phyloP scores from a whole-genome alignment of 1,140 invertebrate species.

The Brachionus angularis region DNA sequence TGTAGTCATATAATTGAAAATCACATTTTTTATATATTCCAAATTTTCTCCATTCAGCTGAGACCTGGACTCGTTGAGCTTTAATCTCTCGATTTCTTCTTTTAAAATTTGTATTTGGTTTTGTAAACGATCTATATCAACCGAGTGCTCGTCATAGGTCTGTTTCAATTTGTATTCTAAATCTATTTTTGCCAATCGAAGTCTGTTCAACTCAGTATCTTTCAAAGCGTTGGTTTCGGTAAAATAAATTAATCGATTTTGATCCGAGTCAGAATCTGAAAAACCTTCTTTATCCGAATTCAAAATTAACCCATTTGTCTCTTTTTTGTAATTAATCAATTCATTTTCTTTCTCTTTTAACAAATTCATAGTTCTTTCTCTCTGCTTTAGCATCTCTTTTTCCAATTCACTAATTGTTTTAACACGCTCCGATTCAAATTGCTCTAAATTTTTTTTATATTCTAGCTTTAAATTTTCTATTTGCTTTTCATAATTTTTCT shows the following conservation, averaged over 20 bases:
- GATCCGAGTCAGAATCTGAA: constrained; percentile 8
- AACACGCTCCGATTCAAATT: neutral
- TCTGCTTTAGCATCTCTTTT: constrained; percentile 17
- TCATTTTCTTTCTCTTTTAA: constrained; percentile 32
- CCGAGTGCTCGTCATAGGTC: constrained; percentile 13
- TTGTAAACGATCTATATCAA: constrained; percentile 4
- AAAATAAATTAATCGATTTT: constrained; percentile 10
- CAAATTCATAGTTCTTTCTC: constrained; percentile 20
- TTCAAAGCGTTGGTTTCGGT: constrained; percentile 18
- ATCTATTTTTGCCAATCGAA: constrained; percentile 1
- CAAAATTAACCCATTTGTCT: neutral
- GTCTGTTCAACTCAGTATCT: neutral
- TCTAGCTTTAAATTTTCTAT: neutral
- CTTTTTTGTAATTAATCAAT: constrained; percentile 1
- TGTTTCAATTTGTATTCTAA: constrained; percentile 33
- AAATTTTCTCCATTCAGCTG: constrained; percentile 34
- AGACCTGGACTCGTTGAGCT: constrained; percentile 9
- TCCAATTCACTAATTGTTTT: neutral
- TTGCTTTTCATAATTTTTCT: neutral
- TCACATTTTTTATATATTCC: constrained; percentile 41
- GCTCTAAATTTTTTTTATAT: neutral
- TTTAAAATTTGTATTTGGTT: constrained; percentile 19
- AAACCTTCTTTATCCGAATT: too few relatives aligned
- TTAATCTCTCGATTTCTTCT: constrained; percentile 31
- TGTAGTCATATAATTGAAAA: constrained; percentile 33